Base-by-base conservation (phyloP, 30 jellyfish, hydroid and myxozoan genomes). In the Chironex yamaguchii region DNA sequence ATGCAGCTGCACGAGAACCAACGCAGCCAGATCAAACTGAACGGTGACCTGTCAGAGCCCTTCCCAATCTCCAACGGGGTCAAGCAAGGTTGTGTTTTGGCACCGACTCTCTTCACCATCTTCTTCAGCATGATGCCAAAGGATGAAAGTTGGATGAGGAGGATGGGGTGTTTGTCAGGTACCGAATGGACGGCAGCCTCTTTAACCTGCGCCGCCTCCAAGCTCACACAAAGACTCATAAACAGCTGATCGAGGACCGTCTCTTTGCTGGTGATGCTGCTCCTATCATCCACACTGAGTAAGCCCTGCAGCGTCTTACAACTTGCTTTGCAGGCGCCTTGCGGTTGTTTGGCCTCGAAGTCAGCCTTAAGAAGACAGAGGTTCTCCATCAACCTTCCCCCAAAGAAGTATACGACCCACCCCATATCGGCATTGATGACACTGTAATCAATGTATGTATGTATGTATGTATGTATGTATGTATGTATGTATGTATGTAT, bases 361-460 rank as follows among this genome's bases (percentile, higher is more conserved):
- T 68, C 1, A 68, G 26, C 25, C 25, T 68, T 9, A 29, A 68
- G 71, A 68, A 30, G 82, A 30, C 23, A 17, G 64, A 30, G 71
- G 82, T 68, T 64, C 82, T 68, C 28, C 24, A 30, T 49, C 82
- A 68, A 49, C 82, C 77, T 1, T 2, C 65, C 2, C 82, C 82
- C 20, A 24, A 12, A 33, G 65, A 23, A 68, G 65, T 29, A 6
- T 28, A 14, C 71, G 65, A 26, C 27, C 76, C 76, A 29, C 27
- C 64, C 76, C 64, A 30, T 30, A 68, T 68, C 2, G 20, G 26
- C 2, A 68, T 68, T 28, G 27, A 25, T 28, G 82, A 34, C 6
- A 68, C 82, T 68, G 82, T n/a, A n/a, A n/a, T n/a, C n/a, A n/a
- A n/a, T n/a, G n/a, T n/a, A n/a, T n/a, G n/a, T n/a, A n/a, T n/a